Percentiles rank a stretch among this genome's conserved stretches.
These are phyloP conservation scores for Amphipyra berbera DNA, from an alignment of 2,888 invertebrate genomes.

Conservation along the genomic window DNA sequence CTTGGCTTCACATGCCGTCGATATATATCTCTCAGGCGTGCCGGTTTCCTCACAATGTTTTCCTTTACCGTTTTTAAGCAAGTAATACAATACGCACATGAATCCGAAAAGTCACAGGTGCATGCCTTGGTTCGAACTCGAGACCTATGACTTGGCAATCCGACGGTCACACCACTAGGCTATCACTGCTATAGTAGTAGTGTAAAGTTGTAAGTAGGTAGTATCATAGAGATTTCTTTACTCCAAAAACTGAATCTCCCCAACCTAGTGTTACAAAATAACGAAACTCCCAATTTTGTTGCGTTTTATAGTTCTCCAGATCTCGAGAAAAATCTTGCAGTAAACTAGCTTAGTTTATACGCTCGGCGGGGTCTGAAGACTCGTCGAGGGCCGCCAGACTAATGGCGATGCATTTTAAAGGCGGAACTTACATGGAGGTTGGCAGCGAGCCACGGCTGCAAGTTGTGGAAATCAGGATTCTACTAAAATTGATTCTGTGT, in stretches of 20 bases:
- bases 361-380: conserved; percentile 62
- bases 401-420: conserved; percentile 80
- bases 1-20: too few relatives aligned
- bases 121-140: too few relatives aligned
- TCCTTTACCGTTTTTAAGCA: too few relatives aligned
- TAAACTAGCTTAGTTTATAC: conserved; percentile 68
- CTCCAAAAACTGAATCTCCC: too few relatives aligned
- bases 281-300: conserved; percentile 33
- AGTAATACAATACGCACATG: too few relatives aligned
- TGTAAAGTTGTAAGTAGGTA: too few relatives aligned
- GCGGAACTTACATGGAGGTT: conserved; percentile 58
- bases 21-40: too few relatives aligned
- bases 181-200: too few relatives aligned
- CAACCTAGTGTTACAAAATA: background rate
- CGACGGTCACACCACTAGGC: too few relatives aligned
- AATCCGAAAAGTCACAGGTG: too few relatives aligned
- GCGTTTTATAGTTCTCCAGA: conserved; percentile 28
- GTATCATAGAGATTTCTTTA: background rate
- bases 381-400: conserved; percentile 71
- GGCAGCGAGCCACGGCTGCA: conserved; percentile 73
- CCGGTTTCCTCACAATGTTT: too few relatives aligned
- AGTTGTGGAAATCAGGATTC: conserved; percentile 66
- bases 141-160: too few relatives aligned
- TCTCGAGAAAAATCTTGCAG: conserved; percentile 50
- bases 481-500: conserved; percentile 58